phyloP scores from a whole-genome alignment of 2,113 vertebrate species.

The Sula dactylatra region DNA sequence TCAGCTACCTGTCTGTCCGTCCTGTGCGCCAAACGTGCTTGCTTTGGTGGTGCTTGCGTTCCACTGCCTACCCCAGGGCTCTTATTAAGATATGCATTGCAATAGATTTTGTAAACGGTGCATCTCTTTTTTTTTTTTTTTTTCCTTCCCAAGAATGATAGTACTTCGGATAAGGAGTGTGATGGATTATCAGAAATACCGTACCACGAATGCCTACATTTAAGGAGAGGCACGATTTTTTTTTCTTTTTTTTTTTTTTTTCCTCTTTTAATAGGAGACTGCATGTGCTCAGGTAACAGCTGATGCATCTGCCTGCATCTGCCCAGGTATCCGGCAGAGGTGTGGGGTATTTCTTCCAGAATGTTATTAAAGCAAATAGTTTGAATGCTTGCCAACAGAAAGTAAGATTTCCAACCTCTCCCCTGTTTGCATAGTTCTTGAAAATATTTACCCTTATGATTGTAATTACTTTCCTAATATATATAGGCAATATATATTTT shows the following conservation, averaged over 20 bases:
- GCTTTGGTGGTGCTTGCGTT: not conserved
- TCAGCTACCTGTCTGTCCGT: not conserved
- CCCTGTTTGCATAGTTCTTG: not conserved
- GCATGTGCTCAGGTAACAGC: not conserved
- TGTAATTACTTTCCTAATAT: slow-evolving; percentile 1
- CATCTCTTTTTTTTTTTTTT: not conserved
- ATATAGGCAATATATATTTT: not conserved
- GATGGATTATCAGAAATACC: not conserved
- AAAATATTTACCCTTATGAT: slow-evolving; percentile 44
- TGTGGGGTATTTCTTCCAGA: not conserved
- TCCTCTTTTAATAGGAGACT: not conserved
- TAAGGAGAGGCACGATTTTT: not conserved
- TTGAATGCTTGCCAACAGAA: slow-evolving; percentile 18
- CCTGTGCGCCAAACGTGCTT: not conserved
- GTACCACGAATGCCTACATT: not conserved
- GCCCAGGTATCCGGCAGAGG: not conserved
- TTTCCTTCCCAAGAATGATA: not conserved
- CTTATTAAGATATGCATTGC: not conserved
- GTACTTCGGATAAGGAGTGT: not conserved
- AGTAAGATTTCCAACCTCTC: not conserved
- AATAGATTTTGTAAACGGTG: not conserved
- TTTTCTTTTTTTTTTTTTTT: not conserved
- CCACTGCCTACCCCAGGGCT: not conserved
- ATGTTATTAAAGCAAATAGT: not conserved
- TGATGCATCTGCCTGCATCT: not conserved